Evolutionary conservation across 2,113 vertebrate species (phyloP).

Genomic region (Gracilinanus agilis): DNA sequence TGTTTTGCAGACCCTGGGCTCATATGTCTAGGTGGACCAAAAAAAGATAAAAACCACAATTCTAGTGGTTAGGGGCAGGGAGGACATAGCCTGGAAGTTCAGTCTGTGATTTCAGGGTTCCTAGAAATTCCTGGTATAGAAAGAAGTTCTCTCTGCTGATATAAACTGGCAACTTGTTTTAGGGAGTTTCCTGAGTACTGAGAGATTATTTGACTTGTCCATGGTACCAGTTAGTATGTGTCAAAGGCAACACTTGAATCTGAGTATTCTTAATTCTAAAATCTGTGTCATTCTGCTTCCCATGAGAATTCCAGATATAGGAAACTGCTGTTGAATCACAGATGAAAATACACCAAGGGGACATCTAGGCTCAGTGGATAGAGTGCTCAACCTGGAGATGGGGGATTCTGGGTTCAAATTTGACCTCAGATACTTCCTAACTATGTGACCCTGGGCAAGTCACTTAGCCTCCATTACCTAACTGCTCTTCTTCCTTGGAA

Average conservation of each 20-base stretch:
- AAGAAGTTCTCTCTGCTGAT: not conserved
- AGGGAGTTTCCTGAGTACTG: not conserved
- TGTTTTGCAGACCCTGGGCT: not conserved
- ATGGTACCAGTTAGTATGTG: not conserved
- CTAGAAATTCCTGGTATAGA: not conserved
- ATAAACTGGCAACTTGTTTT: not conserved
- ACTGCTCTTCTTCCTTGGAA: too few relatives aligned
- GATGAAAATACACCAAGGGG: too few relatives aligned
- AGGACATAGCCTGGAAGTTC: not conserved
- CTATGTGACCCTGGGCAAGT: too few relatives aligned
- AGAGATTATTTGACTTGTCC: not conserved
- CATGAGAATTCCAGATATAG: too few relatives aligned
- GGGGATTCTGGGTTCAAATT: too few relatives aligned
- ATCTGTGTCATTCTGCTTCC: not conserved
- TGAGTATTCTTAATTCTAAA: not conserved
- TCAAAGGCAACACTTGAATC: not conserved
- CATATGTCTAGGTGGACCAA: not conserved
- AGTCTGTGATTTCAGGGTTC: not conserved
- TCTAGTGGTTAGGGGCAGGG: not conserved
- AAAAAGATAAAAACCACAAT: not conserved
- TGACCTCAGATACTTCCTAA: too few relatives aligned
- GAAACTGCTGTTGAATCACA: too few relatives aligned
- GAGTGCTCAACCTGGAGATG: too few relatives aligned
- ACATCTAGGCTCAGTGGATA: too few relatives aligned
- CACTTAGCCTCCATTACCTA: too few relatives aligned